A percentile compares a stretch with the other conserved stretches of the same genome.
These are phyloP conservation scores for Caenorhabditis drosophilae DNA, from an alignment of 2,888 invertebrate genomes.

Conservation along the genomic window DNA sequence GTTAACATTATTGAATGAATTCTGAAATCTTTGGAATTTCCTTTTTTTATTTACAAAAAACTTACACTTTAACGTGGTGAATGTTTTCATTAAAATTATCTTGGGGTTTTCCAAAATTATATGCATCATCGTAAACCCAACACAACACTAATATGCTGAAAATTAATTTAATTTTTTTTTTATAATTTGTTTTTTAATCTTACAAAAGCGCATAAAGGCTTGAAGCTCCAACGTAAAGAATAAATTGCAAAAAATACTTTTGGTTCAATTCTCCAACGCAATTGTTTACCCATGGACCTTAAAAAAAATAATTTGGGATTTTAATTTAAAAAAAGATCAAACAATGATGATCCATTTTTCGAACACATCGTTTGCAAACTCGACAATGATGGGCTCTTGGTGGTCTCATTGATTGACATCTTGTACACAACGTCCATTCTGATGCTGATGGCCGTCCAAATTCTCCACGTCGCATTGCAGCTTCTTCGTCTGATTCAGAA, in stretches of 20 bases:
- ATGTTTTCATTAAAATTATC: conserved; percentile 55
- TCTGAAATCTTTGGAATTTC: no score
- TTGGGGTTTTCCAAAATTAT: conserved; percentile 46
- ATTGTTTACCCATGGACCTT: conserved; percentile 80
- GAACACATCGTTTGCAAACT: conserved; percentile 83
- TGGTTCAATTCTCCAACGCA: conserved; percentile 90
- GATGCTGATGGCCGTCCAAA: conserved; percentile 24
- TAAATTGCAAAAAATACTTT: conserved; percentile 87
- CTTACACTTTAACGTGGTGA: conserved; percentile 66
- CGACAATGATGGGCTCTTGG: conserved; percentile 87
- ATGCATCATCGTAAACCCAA: conserved; percentile 63
- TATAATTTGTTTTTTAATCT: conserved; percentile 15
- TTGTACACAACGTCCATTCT: conserved; percentile 78
- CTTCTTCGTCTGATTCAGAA: conserved; percentile 42
- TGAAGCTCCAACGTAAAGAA: conserved; percentile 61
- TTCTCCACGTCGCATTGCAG: conserved; percentile 23
- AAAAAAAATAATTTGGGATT: conserved; percentile 11
- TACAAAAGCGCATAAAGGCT: conserved; percentile 58
- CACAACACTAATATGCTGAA: conserved; percentile 59
- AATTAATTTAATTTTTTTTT: conserved; percentile 2
- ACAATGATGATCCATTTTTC: conserved; percentile 85
- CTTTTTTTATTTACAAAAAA: no score
- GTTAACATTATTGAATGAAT: conserved; percentile 83
- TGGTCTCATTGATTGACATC: conserved; percentile 81
- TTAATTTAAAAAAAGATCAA: conserved; percentile 64